A percentile compares a stretch with the other conserved stretches of the same genome.
These are phyloP conservation scores for Formicarius rufipectus DNA, from an alignment of 2,113 vertebrate genomes.

Conservation along the genomic window DNA sequence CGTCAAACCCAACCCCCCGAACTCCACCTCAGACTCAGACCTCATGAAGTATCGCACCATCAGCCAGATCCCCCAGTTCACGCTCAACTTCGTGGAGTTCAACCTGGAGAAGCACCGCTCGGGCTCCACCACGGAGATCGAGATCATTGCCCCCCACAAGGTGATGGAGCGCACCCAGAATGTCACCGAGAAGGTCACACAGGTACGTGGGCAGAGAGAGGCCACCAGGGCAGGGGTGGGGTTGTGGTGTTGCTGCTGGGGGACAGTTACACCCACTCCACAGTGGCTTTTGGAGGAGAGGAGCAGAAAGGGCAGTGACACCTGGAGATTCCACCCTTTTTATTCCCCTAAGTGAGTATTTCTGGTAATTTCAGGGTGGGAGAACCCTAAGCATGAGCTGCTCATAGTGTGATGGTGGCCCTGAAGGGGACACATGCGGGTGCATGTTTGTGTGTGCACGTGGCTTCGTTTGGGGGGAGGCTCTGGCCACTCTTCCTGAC, in stretches of 20 bases:
- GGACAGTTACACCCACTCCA: background rate
- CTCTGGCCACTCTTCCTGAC: background rate
- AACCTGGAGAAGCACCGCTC: constrained; percentile 89
- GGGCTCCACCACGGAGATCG: constrained; percentile 90
- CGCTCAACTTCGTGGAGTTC: constrained; percentile 88
- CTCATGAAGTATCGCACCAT: constrained; percentile 88
- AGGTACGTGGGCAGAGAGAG: constrained; percentile 71
- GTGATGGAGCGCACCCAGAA: constrained; percentile 95
- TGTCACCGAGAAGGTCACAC: constrained; percentile 97
- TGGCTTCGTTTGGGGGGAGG: background rate
- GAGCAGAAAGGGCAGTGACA: background rate
- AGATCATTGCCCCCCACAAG: constrained; percentile 95
- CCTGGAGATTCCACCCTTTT: background rate
- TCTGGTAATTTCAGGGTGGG: background rate
- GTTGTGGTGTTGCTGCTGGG: background rate
- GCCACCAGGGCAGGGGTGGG: background rate
- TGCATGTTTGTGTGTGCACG: accelerated
- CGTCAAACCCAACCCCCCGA: constrained; percentile 82
- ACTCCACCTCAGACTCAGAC: constrained; percentile 88
- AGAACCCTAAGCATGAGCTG: background rate
- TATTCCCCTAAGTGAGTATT: background rate
- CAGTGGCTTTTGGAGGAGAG: background rate
- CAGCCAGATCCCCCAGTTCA: constrained; percentile 92
- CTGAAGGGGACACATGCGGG: accelerated
- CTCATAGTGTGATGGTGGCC: background rate